Percentiles rank a stretch among this genome's conserved stretches.
These are phyloP conservation scores for Pegoplata infirma DNA, from an alignment of 2,888 invertebrate genomes.

Conservation along the genomic window DNA sequence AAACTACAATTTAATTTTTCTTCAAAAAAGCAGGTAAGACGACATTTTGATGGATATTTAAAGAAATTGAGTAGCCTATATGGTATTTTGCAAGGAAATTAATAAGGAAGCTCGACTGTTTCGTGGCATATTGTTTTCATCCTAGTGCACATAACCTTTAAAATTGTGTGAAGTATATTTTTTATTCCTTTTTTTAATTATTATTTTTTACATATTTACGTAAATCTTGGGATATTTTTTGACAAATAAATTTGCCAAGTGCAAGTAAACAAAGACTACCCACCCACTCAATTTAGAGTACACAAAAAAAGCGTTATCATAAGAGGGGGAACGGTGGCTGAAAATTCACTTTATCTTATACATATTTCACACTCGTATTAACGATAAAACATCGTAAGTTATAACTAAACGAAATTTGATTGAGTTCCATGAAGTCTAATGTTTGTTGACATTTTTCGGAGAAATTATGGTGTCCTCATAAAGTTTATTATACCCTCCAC, in stretches of 20 bases:
- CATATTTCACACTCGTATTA: no score
- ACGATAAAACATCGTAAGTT: no score
- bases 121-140: slow-evolving; percentile 29
- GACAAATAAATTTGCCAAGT: background rate
- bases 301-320: background rate
- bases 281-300: background rate
- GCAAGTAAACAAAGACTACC: background rate
- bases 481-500: no score
- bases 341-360: background rate
- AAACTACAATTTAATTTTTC: background rate
- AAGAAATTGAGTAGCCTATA: background rate
- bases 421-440: no score
- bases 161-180: no score
- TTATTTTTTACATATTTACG: background rate
- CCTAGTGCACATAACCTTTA: slow-evolving; percentile 11
- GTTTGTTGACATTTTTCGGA: no score
- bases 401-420: no score
- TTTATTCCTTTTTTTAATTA: background rate
- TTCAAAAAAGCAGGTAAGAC: slow-evolving; percentile 20
- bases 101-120: background rate
- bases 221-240: background rate
- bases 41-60: background rate
- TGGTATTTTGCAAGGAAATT: background rate
- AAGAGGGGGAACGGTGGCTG: background rate
- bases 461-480: no score